Evolutionary conservation across 2,888 invertebrate genomes (phyloP), one percentile per base, ranked within the genome.

Genomic region (Scrobipalpa costella): DNA sequence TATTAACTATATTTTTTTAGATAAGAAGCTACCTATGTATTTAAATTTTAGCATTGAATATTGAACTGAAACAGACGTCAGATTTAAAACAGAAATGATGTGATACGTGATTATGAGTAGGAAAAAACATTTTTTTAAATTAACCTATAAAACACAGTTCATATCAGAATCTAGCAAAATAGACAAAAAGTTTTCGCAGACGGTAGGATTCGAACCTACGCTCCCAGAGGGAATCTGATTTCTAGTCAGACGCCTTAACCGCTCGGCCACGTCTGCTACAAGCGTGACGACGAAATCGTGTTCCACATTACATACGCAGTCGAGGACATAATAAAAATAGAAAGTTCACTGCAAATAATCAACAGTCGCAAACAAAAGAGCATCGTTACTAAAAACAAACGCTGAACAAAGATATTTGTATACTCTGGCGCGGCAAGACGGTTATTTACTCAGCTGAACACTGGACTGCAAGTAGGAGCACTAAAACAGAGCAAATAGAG

Each of bases 181-280:
- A 63, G 64, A 73, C 15, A 77, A 75, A 75, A 71, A 62, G 63
- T 1, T 77, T 27, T 76, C 95, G 95, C 95, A 95, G 95, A 94
- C 95, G 94, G 95, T 95, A 95, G 95, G 95, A 95, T 94, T 95
- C 95, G 95, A 95, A 95, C 95, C 95, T 95, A 95, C 95, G 95
- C 95, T 95, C 95, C 95, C 95, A 95, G 95, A 95, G 95, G 95
- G 95, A 95, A 95, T 95, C 94, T 94, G 94, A 94, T 94, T 94
- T 94, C 94, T 93, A 94, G 93, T 93, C 93, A 93, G 92, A 94
- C 94, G 94, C 94, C 94, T 71, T 94, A 94, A 94, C 94, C 94
- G 93, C 94, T 94, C 94, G 94, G 94, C 94, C 94, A 94, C 94
- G 94, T 93, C 94, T 94, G 94, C 94, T 83, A 27, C n/a, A 62